Evolutionary conservation across 2,888 invertebrate genomes (phyloP), one percentile per base, ranked within the genome.

Genomic region (Aspidiotus destructor): DNA sequence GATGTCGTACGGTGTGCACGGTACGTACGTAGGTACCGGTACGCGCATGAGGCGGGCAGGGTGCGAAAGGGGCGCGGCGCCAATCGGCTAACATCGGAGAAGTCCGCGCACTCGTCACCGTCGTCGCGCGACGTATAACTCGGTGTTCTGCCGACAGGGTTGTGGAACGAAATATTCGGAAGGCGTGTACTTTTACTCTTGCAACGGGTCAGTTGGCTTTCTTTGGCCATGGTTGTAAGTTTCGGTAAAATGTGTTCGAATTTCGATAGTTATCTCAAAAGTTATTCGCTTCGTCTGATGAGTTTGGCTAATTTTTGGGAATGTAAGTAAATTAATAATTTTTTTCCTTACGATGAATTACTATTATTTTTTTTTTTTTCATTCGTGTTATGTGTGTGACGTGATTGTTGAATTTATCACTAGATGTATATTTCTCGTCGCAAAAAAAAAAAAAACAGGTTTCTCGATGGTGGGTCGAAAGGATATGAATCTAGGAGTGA

Each of bases 231-330:
- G 63, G 63, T 69, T 58, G 58, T 64, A 60, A 17, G 63, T 69
- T 63, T 60, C 57, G 69, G 58, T 48, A 69, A 48, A 63, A 64
- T 64, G 63, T 69, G 44, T 53, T 69, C 64, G 48, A 58, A 62
- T 63, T 40, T 41, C 41, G 58, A 17, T 58, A 62, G 41, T 69
- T 57, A 53, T 69, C 73, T 73, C 71, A 85, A 85, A 81, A 85
- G 85, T 82, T 86, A 86, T 81, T 85, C 85, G 79, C 86, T 85
- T 81, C 83, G 85, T 79, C 83, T 86, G 79, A 86, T 86, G 86
- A 85, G 85, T 81, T 81, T 86, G 80, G 86, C 86, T 81, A 85
- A 86, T 81, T 85, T 85, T 76, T 86, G 85, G 85, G 85, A 84
- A 81, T 85, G 84, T 79, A 85, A 85, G 82, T 83, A 8, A 28